A percentile compares a stretch with the other conserved stretches of the same genome.
Evolutionary conservation across 2,797 vertebrate species (phyloP).

Genomic region (Neomorphus geoffroyi): DNA sequence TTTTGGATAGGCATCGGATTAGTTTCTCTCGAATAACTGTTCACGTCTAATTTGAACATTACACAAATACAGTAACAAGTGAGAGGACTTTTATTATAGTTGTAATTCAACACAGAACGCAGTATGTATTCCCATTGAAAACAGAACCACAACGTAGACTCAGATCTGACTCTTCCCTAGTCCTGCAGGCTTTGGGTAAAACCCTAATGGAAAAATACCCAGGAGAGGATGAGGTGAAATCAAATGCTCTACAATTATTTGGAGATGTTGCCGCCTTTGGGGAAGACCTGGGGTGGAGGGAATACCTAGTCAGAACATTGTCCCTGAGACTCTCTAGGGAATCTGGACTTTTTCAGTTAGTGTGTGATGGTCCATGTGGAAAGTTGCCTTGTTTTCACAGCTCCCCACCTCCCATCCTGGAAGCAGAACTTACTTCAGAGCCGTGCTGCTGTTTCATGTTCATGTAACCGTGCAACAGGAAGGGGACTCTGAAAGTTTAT

Average conservation of each 20-base stretch:
- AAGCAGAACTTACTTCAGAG: background rate
- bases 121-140: constrained; percentile 47
- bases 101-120: constrained; percentile 61
- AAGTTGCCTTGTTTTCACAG: background rate
- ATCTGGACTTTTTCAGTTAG: background rate
- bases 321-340: background rate
- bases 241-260: background rate
- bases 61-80: constrained; percentile 66
- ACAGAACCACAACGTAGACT: constrained; percentile 20
- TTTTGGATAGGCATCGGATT: constrained; percentile 6
- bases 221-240: background rate
- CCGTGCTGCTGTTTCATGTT: background rate
- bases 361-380: background rate
- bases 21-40: constrained; percentile 43
- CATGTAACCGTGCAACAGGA: background rate
- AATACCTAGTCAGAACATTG: background rate
- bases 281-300: background rate
- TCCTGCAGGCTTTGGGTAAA: background rate
- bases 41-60: constrained; percentile 23
- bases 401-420: background rate
- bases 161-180: constrained; percentile 5
- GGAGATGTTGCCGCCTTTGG: background rate
- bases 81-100: constrained; percentile 54
- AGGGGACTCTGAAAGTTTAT: background rate
- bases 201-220: constrained; percentile 18